Conservation (phyloP, 2,797 vertebrate genomes). For the Morus bassanus region DNA sequence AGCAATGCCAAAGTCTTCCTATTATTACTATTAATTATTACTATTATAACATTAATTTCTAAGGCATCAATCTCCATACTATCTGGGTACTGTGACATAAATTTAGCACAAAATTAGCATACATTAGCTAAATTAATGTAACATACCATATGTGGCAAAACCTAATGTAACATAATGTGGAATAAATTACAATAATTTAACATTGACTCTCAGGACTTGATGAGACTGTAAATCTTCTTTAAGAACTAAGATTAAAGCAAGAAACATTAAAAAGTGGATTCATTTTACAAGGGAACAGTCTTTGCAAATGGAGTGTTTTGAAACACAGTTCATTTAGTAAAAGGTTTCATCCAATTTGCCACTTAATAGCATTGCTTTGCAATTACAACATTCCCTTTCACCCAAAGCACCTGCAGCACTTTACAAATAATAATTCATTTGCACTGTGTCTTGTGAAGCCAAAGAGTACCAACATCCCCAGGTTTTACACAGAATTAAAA, state of each 20-base stretch:
- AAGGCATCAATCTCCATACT: slow-evolving; percentile 40
- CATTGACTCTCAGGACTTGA: slow-evolving; percentile 43
- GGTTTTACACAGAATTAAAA: background rate
- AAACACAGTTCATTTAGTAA: slow-evolving; percentile 9
- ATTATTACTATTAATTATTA: slow-evolving; percentile 59
- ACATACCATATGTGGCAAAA: slow-evolving; percentile 60
- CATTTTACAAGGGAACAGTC: background rate
- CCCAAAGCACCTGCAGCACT: slow-evolving; percentile 34
- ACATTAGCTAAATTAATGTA: slow-evolving; percentile 63
- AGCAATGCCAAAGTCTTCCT: background rate
- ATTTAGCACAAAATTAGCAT: slow-evolving; percentile 60
- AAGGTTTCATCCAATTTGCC: slow-evolving; percentile 55
- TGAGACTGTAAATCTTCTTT: slow-evolving; percentile 59
- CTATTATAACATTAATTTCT: slow-evolving; percentile 55
- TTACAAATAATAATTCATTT: background rate
- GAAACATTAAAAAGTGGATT: slow-evolving; percentile 8
- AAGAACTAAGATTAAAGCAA: slow-evolving; percentile 37
- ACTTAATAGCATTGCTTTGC: slow-evolving; percentile 8
- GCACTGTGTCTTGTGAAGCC: background rate
- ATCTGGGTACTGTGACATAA: slow-evolving; percentile 14
- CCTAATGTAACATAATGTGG: slow-evolving; percentile 40
- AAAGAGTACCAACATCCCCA: background rate
- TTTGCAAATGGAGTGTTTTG: background rate
- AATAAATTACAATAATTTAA: slow-evolving; percentile 71
- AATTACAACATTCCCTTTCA: slow-evolving; percentile 16